Evolutionary conservation across 2,797 vertebrate species (phyloP), one percentile per base, ranked within the genome.

Genomic region (Danio jaintianensis): DNA sequence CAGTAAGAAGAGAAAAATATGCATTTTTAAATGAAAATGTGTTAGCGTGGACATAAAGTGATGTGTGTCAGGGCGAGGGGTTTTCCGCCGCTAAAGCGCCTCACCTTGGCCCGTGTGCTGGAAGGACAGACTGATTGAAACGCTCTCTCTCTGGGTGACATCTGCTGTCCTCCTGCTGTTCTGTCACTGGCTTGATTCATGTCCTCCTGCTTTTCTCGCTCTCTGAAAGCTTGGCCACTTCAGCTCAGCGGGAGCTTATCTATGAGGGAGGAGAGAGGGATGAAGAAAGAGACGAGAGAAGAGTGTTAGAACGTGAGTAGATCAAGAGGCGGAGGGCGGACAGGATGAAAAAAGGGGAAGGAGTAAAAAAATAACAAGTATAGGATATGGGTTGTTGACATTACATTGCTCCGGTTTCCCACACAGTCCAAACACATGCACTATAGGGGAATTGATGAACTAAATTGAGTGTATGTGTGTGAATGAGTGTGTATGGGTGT

Each of bases 101-200:
- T 95, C 93, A 95, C 94, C 94, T 94, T 95, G 94, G 90, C 87
- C 78, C 74, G 66, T 55, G 58, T 89, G 85, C 93, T 90, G 91
- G 92, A 95, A 95, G 94, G 94, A 91, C 93, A 90, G 89, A 66
- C 92, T 95, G 94, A 95, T 94, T 94, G 94, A 95, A 95, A 94
- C 94, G 93, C 93, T 93, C 93, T 93, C 91, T 90, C 88, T 81
- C 78, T 89, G 91, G 82, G 87, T 91, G 93, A 93, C 93, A 94
- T 94, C 93, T 94, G 93, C 93, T 91, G 83, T 91, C 90, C 92
- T 91, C 91, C 93, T 22, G 88, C 90, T 92, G 92, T 89, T 93
- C 91, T 93, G 93, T 93, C 93, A 92, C 90, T 87, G 78, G 88
- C 91, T 93, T 94, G 93, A 94, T 95, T 94, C 93, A 94, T 94